Evolutionary conservation across 2,888 invertebrate genomes (phyloP).

Genomic region (Drosophila subsilvestris): DNA sequence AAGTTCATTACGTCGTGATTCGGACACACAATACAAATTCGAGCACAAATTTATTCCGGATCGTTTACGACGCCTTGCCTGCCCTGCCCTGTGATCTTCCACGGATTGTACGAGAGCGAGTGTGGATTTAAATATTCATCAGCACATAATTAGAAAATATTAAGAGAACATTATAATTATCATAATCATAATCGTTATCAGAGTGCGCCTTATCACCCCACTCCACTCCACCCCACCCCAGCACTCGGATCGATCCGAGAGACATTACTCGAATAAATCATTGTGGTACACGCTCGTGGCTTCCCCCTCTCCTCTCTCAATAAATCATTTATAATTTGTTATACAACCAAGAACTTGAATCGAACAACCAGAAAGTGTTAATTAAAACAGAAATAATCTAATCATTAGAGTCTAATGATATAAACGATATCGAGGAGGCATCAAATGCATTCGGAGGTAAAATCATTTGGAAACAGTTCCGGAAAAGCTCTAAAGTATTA

Average conservation of each 20-base stretch:
- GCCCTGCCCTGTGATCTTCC: constrained; percentile 34
- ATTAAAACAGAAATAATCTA: too few relatives aligned
- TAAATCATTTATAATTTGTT: constrained; percentile 11
- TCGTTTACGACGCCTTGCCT: constrained; percentile 48
- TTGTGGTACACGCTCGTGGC: too few relatives aligned
- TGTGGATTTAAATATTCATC: constrained; percentile 42
- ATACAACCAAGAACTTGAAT: constrained; percentile 16
- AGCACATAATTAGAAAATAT: constrained; percentile 60
- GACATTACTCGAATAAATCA: constrained; percentile 3
- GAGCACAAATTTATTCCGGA: constrained; percentile 36
- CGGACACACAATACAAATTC: constrained; percentile 27
- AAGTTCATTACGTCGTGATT: constrained; percentile 53
- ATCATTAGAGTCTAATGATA: too few relatives aligned
- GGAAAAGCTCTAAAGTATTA: neutral
- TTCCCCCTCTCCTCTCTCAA: too few relatives aligned
- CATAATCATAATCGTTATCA: constrained; percentile 13
- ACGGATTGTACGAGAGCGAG: constrained; percentile 57
- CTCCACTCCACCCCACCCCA: too few relatives aligned
- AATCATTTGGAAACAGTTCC: neutral
- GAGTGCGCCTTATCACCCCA: constrained; percentile 20
- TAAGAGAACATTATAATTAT: constrained; percentile 47
- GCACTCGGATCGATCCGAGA: constrained; percentile 37
- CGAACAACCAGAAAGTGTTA: neutral
- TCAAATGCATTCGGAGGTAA: neutral
- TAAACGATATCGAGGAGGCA: neutral